phyloP scores from a whole-genome alignment of 2,888 invertebrate species.

The Limulus polyphemus region DNA sequence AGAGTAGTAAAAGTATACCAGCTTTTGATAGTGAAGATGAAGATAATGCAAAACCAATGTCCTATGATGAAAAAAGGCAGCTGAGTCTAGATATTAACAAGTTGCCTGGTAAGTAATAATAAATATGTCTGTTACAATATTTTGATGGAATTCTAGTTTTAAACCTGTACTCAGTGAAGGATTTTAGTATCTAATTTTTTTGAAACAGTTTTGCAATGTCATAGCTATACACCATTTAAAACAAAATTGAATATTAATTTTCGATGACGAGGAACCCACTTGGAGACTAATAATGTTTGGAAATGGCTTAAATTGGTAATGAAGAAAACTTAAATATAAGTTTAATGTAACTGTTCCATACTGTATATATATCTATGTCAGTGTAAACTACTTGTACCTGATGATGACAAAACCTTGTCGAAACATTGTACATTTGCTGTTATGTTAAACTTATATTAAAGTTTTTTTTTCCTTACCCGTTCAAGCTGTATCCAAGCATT shows the following conservation, averaged over 20 bases:
- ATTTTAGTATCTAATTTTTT: not conserved
- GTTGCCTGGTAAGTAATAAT: slow-evolving; percentile 61
- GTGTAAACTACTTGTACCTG: too few relatives aligned
- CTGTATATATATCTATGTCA: too few relatives aligned
- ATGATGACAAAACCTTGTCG: too few relatives aligned
- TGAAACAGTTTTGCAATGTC: not conserved
- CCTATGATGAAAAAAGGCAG: slow-evolving; percentile 98
- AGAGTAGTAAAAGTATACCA: slow-evolving; percentile 21
- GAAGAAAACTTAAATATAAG: too few relatives aligned
- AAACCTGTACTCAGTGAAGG: not conserved
- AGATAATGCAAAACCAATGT: slow-evolving; percentile 97
- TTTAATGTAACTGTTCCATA: too few relatives aligned
- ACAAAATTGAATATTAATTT: not conserved
- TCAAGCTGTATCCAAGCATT: too few relatives aligned
- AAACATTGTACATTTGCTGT: too few relatives aligned
- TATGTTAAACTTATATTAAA: too few relatives aligned
- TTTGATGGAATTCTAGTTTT: not conserved
- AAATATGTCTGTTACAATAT: too few relatives aligned
- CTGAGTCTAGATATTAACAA: slow-evolving; percentile 98
- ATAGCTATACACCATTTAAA: not conserved
- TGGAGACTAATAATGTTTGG: too few relatives aligned
- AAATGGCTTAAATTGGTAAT: too few relatives aligned
- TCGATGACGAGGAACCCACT: not conserved
- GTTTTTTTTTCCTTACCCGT: too few relatives aligned
- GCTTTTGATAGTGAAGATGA: slow-evolving; percentile 81